Conservation (phyloP, 1,140 invertebrate species). For the Lethrus apterus region DNA sequence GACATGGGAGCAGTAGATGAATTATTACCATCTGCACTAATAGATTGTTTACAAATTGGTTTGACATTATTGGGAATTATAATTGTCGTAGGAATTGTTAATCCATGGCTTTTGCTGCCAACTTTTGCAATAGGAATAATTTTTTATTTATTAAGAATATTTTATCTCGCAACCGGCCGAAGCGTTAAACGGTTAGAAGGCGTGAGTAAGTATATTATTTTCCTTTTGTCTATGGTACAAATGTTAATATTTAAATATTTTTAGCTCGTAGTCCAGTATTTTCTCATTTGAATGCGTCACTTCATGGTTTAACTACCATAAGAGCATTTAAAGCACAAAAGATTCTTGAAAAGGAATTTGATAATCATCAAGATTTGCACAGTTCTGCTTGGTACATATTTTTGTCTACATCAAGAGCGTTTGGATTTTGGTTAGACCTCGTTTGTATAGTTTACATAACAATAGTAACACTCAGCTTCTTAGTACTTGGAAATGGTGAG, state of each 20-base stretch:
- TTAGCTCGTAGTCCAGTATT: constrained; percentile 73
- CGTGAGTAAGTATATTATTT: constrained; percentile 59
- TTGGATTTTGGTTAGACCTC: constrained; percentile 66
- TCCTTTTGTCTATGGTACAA: not conserved
- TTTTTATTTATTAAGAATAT: constrained; percentile 64
- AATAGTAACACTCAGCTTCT: constrained; percentile 45
- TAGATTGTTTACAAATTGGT: constrained; percentile 56
- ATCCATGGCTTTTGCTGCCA: constrained; percentile 65
- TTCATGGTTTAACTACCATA: constrained; percentile 85
- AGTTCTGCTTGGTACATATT: constrained; percentile 62
- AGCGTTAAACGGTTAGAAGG: constrained; percentile 82
- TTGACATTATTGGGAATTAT: constrained; percentile 67
- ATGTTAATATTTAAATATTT: constrained; percentile 17
- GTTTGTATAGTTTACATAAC: constrained; percentile 43
- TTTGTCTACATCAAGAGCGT: constrained; percentile 48
- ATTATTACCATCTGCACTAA: constrained; percentile 62
- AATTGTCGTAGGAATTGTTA: constrained; percentile 64
- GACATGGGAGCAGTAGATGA: constrained; percentile 78
- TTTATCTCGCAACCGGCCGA: constrained; percentile 75
- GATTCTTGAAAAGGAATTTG: constrained; percentile 50
- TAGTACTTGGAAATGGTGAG: constrained; percentile 31
- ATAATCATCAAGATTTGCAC: constrained; percentile 62
- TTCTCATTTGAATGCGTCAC: constrained; percentile 78
- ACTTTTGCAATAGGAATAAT: constrained; percentile 57
- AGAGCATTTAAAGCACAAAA: constrained; percentile 74